These are phyloP conservation scores for Hololepta plana DNA, from an alignment of 2,888 invertebrate genomes.

Conservation along the genomic window DNA sequence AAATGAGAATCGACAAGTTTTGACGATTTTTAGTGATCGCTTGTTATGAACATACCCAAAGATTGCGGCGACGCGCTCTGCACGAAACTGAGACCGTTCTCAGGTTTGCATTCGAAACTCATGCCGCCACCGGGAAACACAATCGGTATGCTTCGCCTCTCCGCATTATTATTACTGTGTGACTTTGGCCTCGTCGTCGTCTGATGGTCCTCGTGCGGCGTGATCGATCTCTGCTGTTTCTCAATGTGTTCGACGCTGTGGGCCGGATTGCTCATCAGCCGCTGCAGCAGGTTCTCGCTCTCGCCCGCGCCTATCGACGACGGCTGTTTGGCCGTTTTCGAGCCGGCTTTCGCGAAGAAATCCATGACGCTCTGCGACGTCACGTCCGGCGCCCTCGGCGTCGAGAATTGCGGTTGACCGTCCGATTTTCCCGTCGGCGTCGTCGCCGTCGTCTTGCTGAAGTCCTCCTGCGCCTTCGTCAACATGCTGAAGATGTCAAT, in stretches of 20 bases:
- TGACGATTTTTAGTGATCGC: conserved; percentile 9
- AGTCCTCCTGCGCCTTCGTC: conserved; percentile 78
- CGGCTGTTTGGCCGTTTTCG: conserved; percentile 35
- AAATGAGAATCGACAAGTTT: conserved; percentile 10
- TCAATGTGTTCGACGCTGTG: conserved; percentile 78
- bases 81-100: conserved; percentile 35
- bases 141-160: too few relatives aligned
- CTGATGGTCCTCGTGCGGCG: conserved; percentile 41
- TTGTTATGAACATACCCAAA: too few relatives aligned
- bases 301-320: conserved; percentile 16
- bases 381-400: conserved; percentile 43
- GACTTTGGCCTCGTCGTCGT: conserved; percentile 12
- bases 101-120: conserved; percentile 17
- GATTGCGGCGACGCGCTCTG: conserved; percentile 35
- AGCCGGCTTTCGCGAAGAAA: conserved; percentile 65
- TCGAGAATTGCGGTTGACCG: conserved; percentile 21
- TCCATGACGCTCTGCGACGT: conserved; percentile 74
- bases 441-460: conserved; percentile 42
- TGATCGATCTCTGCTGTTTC: conserved; percentile 61
- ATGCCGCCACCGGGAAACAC: conserved; percentile 14
- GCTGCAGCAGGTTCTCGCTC: conserved; percentile 33
- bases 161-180: conserved; percentile 14
- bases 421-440: conserved; percentile 25
- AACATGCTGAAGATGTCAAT: conserved; percentile 74
- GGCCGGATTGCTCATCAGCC: conserved; percentile 69